Evolutionary conservation across 1,140 invertebrate species (phyloP).

Genomic region (Drosophila rufa): DNA sequence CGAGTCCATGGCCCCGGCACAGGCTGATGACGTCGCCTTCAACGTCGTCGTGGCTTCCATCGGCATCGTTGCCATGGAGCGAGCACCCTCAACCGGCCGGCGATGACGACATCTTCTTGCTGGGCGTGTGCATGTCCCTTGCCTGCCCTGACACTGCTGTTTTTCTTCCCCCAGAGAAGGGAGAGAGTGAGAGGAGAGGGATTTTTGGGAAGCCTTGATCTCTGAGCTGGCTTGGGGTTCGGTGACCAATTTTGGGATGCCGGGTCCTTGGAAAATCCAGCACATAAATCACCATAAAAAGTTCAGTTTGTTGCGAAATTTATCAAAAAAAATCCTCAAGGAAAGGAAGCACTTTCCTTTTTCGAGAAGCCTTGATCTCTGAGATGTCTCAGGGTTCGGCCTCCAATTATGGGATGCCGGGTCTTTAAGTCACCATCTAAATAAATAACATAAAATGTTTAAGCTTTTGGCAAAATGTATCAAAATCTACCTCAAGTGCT

Average conservation of each 20-base stretch:
- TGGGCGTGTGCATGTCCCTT: constrained; percentile 59
- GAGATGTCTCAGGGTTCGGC: too few species aligned
- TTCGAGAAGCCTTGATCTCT: too few species aligned
- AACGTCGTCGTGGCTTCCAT: constrained; percentile 36
- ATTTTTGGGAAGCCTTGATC: constrained; percentile 4
- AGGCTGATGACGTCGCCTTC: constrained; percentile 59
- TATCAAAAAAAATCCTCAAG: background rate
- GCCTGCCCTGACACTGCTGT: constrained; percentile 13
- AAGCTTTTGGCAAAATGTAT: too few species aligned
- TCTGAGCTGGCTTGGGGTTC: background rate
- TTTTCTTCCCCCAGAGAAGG: constrained; percentile 7
- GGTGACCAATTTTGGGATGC: constrained; percentile 1
- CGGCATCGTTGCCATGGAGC: constrained; percentile 68
- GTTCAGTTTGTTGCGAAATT: background rate
- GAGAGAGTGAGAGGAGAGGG: background rate
- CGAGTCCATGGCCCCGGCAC: constrained; percentile 5
- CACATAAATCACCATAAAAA: background rate
- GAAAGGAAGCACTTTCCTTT: too few species aligned
- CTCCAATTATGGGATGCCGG: too few species aligned
- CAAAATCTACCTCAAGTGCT: too few species aligned
- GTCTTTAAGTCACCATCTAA: too few species aligned
- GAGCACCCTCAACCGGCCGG: constrained; percentile 19
- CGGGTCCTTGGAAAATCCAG: background rate
- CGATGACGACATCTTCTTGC: constrained; percentile 75
- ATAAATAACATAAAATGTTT: too few species aligned